Conservation (phyloP, 2,113 vertebrate genomes). For the Notarius quadriscutis region DNA sequence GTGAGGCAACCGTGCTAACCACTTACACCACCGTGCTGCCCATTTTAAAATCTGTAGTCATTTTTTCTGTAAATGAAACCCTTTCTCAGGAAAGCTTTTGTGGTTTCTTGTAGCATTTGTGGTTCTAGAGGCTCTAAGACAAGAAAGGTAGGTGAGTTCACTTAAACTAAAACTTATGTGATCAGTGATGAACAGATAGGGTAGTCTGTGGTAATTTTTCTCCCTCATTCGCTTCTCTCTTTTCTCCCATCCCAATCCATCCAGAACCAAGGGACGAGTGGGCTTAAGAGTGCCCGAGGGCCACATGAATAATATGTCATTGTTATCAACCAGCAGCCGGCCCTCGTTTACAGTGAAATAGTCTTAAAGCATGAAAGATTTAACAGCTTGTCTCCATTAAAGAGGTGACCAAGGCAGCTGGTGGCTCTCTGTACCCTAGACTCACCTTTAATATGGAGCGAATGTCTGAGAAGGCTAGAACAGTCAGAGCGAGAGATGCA, state of each 20-base stretch:
- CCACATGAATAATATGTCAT: conserved; percentile 56
- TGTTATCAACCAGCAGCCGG: conserved; percentile 49
- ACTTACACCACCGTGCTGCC: too few relatives aligned
- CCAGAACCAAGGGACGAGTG: conserved; percentile 23
- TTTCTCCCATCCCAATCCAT: conserved; percentile 12
- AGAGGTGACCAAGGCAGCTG: conserved; percentile 34
- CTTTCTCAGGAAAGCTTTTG: not conserved
- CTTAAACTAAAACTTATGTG: conserved; percentile 35
- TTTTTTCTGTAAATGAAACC: not conserved
- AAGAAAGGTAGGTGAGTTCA: conserved; percentile 18
- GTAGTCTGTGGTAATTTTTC: conserved; percentile 27
- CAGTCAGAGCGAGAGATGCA: not conserved
- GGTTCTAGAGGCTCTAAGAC: conserved; percentile 20
- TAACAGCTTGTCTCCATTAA: conserved; percentile 64
- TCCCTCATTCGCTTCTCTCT: not conserved
- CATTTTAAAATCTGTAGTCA: not conserved
- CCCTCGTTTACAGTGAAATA: conserved; percentile 67
- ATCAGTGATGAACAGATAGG: conserved; percentile 19
- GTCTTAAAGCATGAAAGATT: conserved; percentile 68
- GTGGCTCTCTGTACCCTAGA: conserved; percentile 39
- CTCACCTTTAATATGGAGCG: conserved; percentile 45
- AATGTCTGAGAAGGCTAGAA: conserved; percentile 19
- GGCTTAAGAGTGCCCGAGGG: conserved; percentile 45
- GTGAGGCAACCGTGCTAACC: too few relatives aligned
- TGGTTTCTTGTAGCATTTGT: conserved; percentile 20